Conservation (phyloP, 2,113 vertebrate genomes). For the Macrotis lagotis region DNA sequence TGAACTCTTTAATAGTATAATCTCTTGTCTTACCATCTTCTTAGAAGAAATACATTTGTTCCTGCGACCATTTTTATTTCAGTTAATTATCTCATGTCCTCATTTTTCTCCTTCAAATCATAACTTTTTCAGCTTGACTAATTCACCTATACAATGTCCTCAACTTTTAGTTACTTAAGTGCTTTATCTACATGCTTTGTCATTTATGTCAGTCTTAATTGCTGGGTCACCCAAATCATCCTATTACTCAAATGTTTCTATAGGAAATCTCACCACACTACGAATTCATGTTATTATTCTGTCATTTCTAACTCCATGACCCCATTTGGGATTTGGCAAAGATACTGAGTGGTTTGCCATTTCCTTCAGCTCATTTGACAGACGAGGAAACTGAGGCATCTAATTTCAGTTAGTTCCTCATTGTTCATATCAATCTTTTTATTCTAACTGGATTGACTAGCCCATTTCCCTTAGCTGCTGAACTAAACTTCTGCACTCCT, state of each 20-base stretch:
- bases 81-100: neutral
- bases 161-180: neutral
- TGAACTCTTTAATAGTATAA: neutral
- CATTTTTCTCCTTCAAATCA: neutral
- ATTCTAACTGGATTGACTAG: neutral
- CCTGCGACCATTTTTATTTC: neutral
- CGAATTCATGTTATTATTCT: neutral
- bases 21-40: neutral
- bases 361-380: neutral
- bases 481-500: neutral
- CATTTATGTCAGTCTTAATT: neutral
- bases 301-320: neutral
- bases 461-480: neutral
- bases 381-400: neutral
- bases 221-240: neutral
- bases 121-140: neutral
- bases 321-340: neutral
- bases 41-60: neutral
- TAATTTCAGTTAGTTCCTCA: no score
- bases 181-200: neutral
- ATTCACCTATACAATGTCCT: neutral
- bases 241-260: neutral
- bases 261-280: neutral
- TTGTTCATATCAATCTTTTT: neutral
- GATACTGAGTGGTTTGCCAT: neutral